Conservation (phyloP, 2,888 invertebrate genomes). For the Calameuta filiformis region DNA sequence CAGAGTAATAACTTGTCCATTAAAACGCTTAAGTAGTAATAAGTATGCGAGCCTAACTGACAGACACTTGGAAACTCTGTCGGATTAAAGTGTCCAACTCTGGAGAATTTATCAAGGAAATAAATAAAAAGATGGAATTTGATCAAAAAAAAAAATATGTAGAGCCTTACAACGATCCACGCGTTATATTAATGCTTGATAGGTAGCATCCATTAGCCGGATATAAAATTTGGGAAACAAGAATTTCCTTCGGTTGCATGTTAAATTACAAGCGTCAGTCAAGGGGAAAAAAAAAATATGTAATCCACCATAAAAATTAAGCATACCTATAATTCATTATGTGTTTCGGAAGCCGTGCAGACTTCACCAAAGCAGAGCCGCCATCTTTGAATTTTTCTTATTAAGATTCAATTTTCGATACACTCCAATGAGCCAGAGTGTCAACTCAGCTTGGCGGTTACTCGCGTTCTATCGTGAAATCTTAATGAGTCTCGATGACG, state of each 20-base stretch:
- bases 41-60: conserved; percentile 61
- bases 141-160: background rate
- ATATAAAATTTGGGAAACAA: background rate
- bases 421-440: conserved; percentile 3
- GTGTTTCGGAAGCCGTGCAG: background rate
- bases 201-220: background rate
- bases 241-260: background rate
- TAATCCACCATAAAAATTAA: background rate
- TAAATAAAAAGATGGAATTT: background rate
- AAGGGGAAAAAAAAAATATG: background rate
- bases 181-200: background rate
- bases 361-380: background rate
- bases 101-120: conserved; percentile 53
- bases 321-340: background rate
- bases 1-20: conserved; percentile 64
- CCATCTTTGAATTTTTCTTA: background rate
- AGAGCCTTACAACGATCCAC: background rate
- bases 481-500: background rate
- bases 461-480: background rate
- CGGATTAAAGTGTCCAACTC: conserved; percentile 62
- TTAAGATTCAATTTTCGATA: conserved; percentile 61
- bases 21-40: conserved; percentile 64
- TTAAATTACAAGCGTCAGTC: background rate
- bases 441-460: background rate
- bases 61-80: conserved; percentile 54